Evolutionary conservation across 2,888 invertebrate genomes (phyloP).

Genomic region (Watsonalla binaria): DNA sequence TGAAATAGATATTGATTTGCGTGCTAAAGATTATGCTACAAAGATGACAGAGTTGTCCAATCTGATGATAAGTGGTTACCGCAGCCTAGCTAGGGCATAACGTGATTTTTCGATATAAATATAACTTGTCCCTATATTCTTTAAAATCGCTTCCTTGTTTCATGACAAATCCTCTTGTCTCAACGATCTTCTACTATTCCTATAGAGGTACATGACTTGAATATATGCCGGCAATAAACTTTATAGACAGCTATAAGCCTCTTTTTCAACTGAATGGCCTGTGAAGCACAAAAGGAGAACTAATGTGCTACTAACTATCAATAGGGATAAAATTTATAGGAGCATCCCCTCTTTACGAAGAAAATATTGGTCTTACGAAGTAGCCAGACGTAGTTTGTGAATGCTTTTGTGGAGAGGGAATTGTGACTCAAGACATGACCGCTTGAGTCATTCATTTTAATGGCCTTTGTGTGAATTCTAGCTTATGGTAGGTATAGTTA

Average conservation of each 20-base stretch:
- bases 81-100: too few relatives aligned
- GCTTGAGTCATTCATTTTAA: slow-evolving; percentile 4
- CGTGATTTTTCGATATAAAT: too few relatives aligned
- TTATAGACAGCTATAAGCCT: slow-evolving; percentile 42
- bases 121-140: too few relatives aligned
- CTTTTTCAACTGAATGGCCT: slow-evolving; percentile 63
- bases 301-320: slow-evolving; percentile 74
- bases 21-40: too few relatives aligned
- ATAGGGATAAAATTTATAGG: slow-evolving; percentile 71
- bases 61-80: too few relatives aligned
- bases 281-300: slow-evolving; percentile 63
- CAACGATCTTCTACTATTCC: too few relatives aligned
- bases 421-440: slow-evolving; percentile 20
- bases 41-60: too few relatives aligned
- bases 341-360: slow-evolving; percentile 63
- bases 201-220: neutral
- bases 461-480: neutral
- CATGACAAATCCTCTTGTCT: too few relatives aligned
- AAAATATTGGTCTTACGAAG: slow-evolving; percentile 76
- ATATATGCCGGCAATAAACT: slow-evolving; percentile 30
- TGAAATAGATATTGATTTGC: too few relatives aligned
- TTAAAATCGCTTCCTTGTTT: too few relatives aligned
- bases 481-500: too few relatives aligned
- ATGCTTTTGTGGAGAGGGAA: slow-evolving; percentile 58
- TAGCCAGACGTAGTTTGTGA: slow-evolving; percentile 70